Evolutionary conservation across 2,113 vertebrate species (phyloP), one percentile per base, ranked within the genome.

Genomic region (Delphinapterus leucas): DNA sequence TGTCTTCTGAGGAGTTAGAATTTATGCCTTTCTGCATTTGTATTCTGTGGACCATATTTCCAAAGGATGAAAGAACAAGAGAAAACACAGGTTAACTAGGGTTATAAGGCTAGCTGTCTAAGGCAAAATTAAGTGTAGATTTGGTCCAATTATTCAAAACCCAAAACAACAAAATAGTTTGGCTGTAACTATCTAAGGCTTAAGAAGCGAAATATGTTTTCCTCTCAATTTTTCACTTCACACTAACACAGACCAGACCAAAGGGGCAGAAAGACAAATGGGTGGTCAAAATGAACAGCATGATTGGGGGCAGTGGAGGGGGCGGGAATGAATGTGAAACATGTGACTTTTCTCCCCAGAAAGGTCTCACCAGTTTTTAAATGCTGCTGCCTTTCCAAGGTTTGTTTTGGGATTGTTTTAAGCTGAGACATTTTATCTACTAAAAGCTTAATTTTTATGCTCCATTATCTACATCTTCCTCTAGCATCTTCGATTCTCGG

Each of bases 381-480:
- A 58, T 13, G 97, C 85, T 68, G 77, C 98, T 95, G 60, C 92
- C 93, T 97, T 58, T 71, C 23, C n/a, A 87, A 91, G 92, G 77
- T 97, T 99, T 98, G 96, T 93, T 97, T 76, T 41, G 90, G 97
- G 97, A 97, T 90, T 93, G 96, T 96, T 96, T 95, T 95, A 92
- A 98, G 97, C 93, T 91, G 67, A 97, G 97, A 97, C 95, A 93
- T 96, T 98, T 98, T 98, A 97, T 96, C 98, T 97, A 98, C 89
- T 90, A 96, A 98, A 98, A 92, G 61, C 96, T 98, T 92, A 94
- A 90, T 97, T 98, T 98, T 98, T 96, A 98, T 98, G 97, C 77
- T 98, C 90, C 58, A 90, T 98, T 98, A 98, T 99, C 98, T 91
- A 63, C 96, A 97, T 97, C 98, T 97, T 98, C 96, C 96, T 96